Base-by-base conservation (phyloP, 2,797 vertebrate genomes). In the Hippocampus kuda region DNA sequence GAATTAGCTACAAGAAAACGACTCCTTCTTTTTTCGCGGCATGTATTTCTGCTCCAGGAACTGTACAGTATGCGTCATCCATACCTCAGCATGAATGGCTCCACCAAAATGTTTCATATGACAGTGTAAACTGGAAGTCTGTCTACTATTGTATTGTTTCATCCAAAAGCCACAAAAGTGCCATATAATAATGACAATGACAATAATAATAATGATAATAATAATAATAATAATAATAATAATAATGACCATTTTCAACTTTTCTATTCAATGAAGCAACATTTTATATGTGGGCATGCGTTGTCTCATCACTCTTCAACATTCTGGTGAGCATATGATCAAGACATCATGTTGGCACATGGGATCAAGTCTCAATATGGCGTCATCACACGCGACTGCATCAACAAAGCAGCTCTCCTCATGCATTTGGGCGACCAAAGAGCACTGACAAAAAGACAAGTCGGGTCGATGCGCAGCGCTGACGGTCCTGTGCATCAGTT, bases 1-100 rank as follows among this genome's bases (percentile, higher is more conserved):
- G 88, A 87, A 86, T 89, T 83, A 84, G 72, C 69, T 73, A 54
- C 72, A 70, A 69, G 68, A 82, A 83, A 83, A 83, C 71, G 30
- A 68, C 67, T 72, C 75, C 66, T 30, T 27, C 66, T 38, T 27
- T 34, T 51, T 54, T 30, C 42, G 44, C 63, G 72, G 42, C 72
- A 75, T 64, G 65, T 46, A 60, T 67, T 61, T 54, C 46, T 34
- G 54, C 53, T 60, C 16, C 38, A 22, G 24, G 5, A 56, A 24
- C 22, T 41, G 66, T 42, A 44, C 22, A 26, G 2, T 26, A 56
- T 41, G 44, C 63, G 26, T 48, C 18, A 48, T 49, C 63, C 13
- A 48, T 48, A 46, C 42, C 6, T 27, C 10, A n/a, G 63, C 1
- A 65, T 27, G 27, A 24, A 26, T 48, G 13, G 20, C 9, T 24